Evolutionary conservation across 2,797 vertebrate genomes (phyloP).

Genomic region (Hemibagrus guttatus): DNA sequence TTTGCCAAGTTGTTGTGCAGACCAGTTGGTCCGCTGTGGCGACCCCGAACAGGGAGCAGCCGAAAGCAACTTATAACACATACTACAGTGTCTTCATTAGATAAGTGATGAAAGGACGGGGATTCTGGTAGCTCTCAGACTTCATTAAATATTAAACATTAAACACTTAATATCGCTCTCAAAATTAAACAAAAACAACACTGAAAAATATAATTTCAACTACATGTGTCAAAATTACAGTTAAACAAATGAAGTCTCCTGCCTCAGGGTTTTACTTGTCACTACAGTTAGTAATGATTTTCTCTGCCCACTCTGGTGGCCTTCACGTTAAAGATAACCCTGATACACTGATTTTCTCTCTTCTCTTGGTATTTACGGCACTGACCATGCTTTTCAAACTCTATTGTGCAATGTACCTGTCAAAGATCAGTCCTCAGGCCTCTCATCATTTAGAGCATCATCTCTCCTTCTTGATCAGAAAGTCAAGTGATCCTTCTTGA

Average conservation of each 20-base stretch:
- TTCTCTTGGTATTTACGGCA: neutral
- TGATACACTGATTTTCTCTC: neutral
- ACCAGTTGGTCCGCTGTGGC: no score
- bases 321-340: neutral
- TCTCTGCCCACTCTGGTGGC: neutral
- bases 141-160: neutral
- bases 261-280: neutral
- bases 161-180: neutral
- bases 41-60: no score
- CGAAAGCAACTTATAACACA: neutral
- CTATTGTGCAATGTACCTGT: neutral
- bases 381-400: neutral
- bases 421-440: neutral
- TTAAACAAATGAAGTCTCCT: neutral
- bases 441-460: neutral
- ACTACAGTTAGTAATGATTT: neutral
- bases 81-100: neutral
- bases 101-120: neutral
- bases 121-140: neutral
- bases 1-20: no score
- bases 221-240: neutral
- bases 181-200: neutral
- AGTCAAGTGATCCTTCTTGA: no score
- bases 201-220: neutral
- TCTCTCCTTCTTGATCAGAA: neutral